phyloP scores from a whole-genome alignment of 2,797 vertebrate species.

The Argyrosomus regius region DNA sequence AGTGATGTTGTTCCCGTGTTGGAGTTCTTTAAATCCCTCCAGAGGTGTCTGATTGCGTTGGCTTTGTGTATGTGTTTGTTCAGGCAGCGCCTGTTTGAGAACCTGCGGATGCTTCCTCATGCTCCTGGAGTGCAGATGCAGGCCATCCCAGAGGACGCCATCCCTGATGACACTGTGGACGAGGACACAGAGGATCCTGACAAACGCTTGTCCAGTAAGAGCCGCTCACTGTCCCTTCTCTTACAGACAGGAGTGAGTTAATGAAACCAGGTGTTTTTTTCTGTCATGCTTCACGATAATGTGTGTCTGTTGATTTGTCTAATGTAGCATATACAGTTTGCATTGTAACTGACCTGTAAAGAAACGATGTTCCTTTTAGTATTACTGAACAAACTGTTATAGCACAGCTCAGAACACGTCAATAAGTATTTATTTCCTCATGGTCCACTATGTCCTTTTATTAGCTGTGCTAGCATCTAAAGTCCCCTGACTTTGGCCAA shows the following conservation, averaged over 20 bases:
- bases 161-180: slow-evolving; percentile 91
- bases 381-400: background rate
- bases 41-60: background rate
- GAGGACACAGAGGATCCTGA: slow-evolving; percentile 93
- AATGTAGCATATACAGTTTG: background rate
- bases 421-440: no score
- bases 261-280: background rate
- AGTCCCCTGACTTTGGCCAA: no score
- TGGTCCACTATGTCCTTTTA: no score
- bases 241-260: background rate
- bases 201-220: slow-evolving; percentile 93
- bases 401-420: background rate
- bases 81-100: slow-evolving; percentile 94
- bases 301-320: background rate
- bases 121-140: slow-evolving; percentile 96
- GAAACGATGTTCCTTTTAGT: background rate
- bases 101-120: slow-evolving; percentile 94
- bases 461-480: no score
- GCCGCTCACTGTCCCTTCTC: background rate
- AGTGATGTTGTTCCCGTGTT: no score
- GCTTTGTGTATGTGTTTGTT: slow-evolving; percentile 12
- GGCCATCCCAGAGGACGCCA: slow-evolving; percentile 91
- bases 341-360: background rate
- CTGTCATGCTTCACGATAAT: background rate
- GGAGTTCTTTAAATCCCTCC: background rate